phyloP scores from a whole-genome alignment of 2,888 invertebrate genomes.

The Lissonota sp. region DNA sequence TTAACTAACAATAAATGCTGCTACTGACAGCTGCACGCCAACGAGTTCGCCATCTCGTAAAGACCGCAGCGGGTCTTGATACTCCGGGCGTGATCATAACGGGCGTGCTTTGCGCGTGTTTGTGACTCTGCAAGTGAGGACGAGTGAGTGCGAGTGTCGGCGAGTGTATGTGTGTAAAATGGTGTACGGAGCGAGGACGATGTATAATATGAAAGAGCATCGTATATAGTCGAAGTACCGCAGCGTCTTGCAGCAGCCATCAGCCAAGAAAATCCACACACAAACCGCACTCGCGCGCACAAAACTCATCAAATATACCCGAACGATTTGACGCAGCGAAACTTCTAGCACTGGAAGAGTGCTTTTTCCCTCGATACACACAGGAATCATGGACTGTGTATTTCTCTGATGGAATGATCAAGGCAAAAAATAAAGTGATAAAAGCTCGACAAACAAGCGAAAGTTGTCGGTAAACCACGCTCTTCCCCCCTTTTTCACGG shows the following conservation, averaged over 20 bases:
- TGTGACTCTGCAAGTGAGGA: background rate
- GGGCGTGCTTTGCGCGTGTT: constrained; percentile 1
- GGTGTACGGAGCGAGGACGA: background rate
- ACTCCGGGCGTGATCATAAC: constrained; percentile 32
- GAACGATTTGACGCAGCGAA: no score
- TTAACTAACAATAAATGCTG: constrained; percentile 76
- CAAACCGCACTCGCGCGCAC: no score
- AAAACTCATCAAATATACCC: no score
- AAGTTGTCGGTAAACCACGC: no score
- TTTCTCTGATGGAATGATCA: no score
- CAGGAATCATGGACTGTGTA: no score
- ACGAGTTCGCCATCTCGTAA: constrained; percentile 62
- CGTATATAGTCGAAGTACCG: constrained; percentile 2
- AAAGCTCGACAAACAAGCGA: no score
- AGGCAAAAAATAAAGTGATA: no score
- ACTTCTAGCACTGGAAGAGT: no score
- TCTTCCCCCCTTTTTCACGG: no score
- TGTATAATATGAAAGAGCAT: constrained; percentile 32
- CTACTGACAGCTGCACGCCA: constrained; percentile 74
- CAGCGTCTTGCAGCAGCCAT: constrained; percentile 46
- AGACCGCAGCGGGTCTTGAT: constrained; percentile 61
- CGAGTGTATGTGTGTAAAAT: background rate
- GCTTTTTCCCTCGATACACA: no score
- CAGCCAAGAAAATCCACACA: no score
- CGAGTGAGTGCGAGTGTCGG: background rate